phyloP scores from a whole-genome alignment of 2,888 invertebrate species.

The Phyllotreta cruciferae region DNA sequence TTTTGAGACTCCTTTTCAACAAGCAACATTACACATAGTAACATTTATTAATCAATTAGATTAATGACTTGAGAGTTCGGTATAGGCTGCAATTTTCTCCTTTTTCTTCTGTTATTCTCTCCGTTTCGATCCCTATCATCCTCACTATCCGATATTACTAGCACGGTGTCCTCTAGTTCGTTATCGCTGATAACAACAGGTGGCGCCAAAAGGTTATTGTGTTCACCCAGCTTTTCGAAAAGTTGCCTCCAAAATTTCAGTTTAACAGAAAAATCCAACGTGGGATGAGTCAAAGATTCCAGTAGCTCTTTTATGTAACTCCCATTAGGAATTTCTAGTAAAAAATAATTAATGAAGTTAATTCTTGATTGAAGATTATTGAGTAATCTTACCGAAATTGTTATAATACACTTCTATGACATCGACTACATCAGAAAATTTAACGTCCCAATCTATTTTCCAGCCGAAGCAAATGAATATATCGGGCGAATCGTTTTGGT shows the following conservation, averaged over 20 bases:
- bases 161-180: slow-evolving; percentile 28
- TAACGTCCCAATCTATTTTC: slow-evolving; percentile 39
- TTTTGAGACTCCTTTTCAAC: too few relatives aligned
- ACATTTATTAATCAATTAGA: slow-evolving; percentile 12
- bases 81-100: slow-evolving; percentile 8
- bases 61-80: slow-evolving; percentile 15
- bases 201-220: slow-evolving; percentile 19
- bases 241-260: slow-evolving; percentile 40
- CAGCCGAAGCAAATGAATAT: slow-evolving; percentile 35
- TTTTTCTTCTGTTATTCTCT: slow-evolving; percentile 16
- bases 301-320: slow-evolving; percentile 32
- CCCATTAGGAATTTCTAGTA: slow-evolving; percentile 33
- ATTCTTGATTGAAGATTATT: background rate
- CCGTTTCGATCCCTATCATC: slow-evolving; percentile 23
- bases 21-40: too few relatives aligned
- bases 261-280: slow-evolving; percentile 38
- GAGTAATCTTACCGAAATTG: slow-evolving; percentile 34
- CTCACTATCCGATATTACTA: slow-evolving; percentile 36
- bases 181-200: slow-evolving; percentile 26
- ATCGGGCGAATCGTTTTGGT: slow-evolving; percentile 26
- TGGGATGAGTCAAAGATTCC: slow-evolving; percentile 31
- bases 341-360: background rate
- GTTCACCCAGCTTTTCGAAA: slow-evolving; percentile 32
- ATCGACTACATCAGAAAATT: slow-evolving; percentile 38
- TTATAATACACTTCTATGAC: slow-evolving; percentile 41